Evolutionary conservation across 1,140 invertebrate genomes (phyloP).

Genomic region (Aphaenogaster ashmeadi): DNA sequence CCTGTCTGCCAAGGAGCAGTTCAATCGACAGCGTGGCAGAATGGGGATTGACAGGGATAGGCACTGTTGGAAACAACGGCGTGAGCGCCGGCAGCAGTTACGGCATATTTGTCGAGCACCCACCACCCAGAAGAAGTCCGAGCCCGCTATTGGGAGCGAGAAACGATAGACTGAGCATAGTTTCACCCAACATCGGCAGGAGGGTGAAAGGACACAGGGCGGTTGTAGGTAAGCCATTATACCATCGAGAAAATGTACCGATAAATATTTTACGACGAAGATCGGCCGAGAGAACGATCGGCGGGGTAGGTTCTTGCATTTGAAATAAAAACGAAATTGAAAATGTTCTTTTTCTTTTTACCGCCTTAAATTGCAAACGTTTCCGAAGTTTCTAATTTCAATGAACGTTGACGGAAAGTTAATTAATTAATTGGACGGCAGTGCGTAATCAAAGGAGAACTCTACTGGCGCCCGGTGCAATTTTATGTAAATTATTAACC

Average conservation of each 20-base stretch:
- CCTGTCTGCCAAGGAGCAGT: slow-evolving; percentile 90
- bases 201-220: slow-evolving; percentile 91
- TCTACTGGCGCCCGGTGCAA: not conserved
- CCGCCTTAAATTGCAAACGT: not conserved
- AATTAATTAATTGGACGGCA: slow-evolving; percentile 35
- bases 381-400: slow-evolving; percentile 8
- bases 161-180: slow-evolving; percentile 89
- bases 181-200: slow-evolving; percentile 91
- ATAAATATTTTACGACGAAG: not conserved
- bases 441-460: not conserved
- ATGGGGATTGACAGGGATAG: slow-evolving; percentile 81
- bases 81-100: slow-evolving; percentile 78
- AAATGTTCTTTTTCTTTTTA: not conserved
- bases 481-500: slow-evolving; percentile 47
- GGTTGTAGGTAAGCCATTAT: slow-evolving; percentile 89
- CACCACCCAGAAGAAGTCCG: slow-evolving; percentile 85
- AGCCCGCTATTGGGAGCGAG: slow-evolving; percentile 84
- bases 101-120: slow-evolving; percentile 86
- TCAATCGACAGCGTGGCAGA: slow-evolving; percentile 91
- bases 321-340: not conserved
- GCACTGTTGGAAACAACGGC: slow-evolving; percentile 74
- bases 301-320: not conserved
- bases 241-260: not conserved
- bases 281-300: not conserved
- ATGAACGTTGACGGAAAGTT: not conserved